A percentile compares a stretch with the other conserved stretches of the same genome.
phyloP scores from a whole-genome alignment of 2,113 vertebrate genomes.

The Rhombomys opimus region DNA sequence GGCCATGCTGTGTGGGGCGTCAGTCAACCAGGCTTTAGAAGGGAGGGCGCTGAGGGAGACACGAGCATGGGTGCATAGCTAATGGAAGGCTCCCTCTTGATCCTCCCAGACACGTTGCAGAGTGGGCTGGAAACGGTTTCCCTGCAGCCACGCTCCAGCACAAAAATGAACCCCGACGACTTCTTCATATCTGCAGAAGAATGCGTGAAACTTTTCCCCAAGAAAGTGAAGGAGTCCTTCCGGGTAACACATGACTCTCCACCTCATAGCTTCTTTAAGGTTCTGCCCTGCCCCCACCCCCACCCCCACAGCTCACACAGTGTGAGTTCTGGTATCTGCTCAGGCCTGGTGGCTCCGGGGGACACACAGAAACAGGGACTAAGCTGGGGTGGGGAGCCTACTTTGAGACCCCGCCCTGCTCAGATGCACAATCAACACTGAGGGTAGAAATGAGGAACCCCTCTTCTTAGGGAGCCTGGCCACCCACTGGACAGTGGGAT shows the following conservation, averaged over 20 bases:
- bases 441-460: neutral
- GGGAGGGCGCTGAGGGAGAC: fast-evolving
- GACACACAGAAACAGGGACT: neutral
- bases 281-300: neutral
- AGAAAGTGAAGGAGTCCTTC: constrained; percentile 80
- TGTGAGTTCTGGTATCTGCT: neutral
- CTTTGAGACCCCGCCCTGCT: neutral
- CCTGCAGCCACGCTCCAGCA: neutral
- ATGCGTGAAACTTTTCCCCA: constrained; percentile 80
- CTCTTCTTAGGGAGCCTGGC: neutral
- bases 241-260: constrained; percentile 74
- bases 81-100: fast-evolving
- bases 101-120: constrained; percentile 59
- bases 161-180: constrained; percentile 10
- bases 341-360: neutral
- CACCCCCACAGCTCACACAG: neutral
- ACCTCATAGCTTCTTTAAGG: fast-evolving
- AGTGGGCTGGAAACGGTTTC: neutral
- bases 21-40: fast-evolving
- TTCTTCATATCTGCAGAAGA: constrained; percentile 82
- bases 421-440: neutral
- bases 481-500: fast-evolving
- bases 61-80: fast-evolving
- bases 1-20: fast-evolving
- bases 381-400: no score